Evolutionary conservation across 2,888 invertebrate genomes (phyloP), one percentile per base, ranked within the genome.

Genomic region (Torymus auratus): DNA sequence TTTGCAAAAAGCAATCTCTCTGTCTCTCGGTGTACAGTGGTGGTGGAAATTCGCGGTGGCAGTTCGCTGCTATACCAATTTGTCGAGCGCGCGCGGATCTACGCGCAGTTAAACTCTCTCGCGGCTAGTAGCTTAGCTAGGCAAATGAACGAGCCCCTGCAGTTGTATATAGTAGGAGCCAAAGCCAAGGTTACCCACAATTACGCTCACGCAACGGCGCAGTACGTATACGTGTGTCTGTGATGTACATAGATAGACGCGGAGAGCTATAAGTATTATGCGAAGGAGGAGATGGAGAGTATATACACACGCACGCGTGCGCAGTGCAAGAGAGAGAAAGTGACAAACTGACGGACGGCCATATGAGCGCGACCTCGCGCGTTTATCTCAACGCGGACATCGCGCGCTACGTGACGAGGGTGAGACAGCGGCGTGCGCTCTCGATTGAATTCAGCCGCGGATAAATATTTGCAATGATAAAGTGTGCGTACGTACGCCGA

Each of bases 151-250:
- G 58, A 58, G 53, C n/a, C 3, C 0, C 7, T 5, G 28, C 3
- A 28, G 28, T 28, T 5, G 28, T 28, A 28, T n/a, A 7, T 28
- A 28, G 28, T 28, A 28, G 41, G 77, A 61, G 72, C 67, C 85
- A 86, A 85, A 85, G 86, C 83, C 86, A 86, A 86, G 86, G 86
- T 84, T 85, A 82, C 68, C 77, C 64, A 82, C 83, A 86, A 85
- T 86, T 86, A 85, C 83, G 83, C 82, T 84, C 86, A 83, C 83
- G 85, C 84, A 83, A 84, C 52, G 41, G 7, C 7, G 7, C 7
- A 41, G 41, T 41, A 28, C 7, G 7, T 7, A 4, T 28, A 41
- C 41, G 41, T 41, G 41, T 41, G 7, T 41, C 1, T 41, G 41
- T 7, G 41, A 5, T 7, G 41, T 41, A 41, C 7, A 28, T 41